Evolutionary conservation across 2,797 vertebrate species (phyloP), one percentile per base, ranked within the genome.

Genomic region (Poeciliopsis gracilis): DNA sequence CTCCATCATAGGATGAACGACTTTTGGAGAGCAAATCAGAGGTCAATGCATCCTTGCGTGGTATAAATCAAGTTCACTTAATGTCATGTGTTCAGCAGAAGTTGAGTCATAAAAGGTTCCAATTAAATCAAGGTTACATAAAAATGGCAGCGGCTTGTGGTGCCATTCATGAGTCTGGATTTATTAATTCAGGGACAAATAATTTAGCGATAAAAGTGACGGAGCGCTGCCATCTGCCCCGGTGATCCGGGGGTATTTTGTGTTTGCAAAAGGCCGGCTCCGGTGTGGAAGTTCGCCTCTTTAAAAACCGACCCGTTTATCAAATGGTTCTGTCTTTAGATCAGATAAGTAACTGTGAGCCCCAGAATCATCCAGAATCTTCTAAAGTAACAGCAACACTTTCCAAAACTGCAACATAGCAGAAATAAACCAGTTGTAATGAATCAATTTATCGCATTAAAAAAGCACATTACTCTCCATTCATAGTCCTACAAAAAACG

Each of bases 151-250:
- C 7, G 10, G 81, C 83, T 82, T 73, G 73, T 73, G 77, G 71
- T 59, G 71, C 80, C 90, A 83, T 83, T 90, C 90, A 86, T 80
- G 81, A 86, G 76, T 88, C 77, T 80, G 74, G 90, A 92, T 92
- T 91, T 92, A 94, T 92, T 84, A 88, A 92, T 86, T 89, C 87
- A 85, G 89, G 89, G 91, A 92, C 87, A 87, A 88, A 91, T 88
- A 90, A 86, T 89, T 91, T 84, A 88, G 86, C 82, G 79, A 91
- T 93, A 90, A 91, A 92, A 92, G 88, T 91, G 89, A 90, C 90
- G 85, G 82, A 89, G 80, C 82, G 83, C 86, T 88, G 88, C 86
- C 88, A 91, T 91, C 89, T 90, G 90, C 87, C 88, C 90, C 87
- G 93, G 90, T 90, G 90, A 93, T 90, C 88, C 80, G 77, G 79